Evolutionary conservation across 2,888 invertebrate species (phyloP).

Genomic region (Antheraea assamensis): DNA sequence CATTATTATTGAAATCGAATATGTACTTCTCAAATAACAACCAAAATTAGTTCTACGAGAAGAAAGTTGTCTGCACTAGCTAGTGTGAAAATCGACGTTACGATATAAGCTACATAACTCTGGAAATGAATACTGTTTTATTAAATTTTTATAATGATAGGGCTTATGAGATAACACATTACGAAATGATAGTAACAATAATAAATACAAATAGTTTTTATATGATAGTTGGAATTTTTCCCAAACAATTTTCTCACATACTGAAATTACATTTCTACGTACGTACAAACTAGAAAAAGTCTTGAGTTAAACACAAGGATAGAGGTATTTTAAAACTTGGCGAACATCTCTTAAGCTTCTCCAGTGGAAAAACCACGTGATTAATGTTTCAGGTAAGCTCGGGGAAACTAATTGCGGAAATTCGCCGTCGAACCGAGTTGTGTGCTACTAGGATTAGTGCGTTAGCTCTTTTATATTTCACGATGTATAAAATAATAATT

Average conservation of each 20-base stretch:
- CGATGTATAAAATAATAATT: neutral
- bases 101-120: neutral
- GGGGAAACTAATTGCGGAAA: constrained; percentile 45
- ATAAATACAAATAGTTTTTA: neutral
- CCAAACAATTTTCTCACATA: neutral
- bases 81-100: neutral
- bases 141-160: no score
- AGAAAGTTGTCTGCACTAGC: no score
- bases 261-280: neutral
- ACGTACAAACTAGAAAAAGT: neutral
- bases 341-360: constrained; percentile 5
- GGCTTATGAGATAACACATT: neutral
- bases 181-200: neutral
- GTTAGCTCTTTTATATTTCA: neutral
- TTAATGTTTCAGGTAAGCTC: constrained; percentile 45
- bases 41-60: no score
- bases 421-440: constrained; percentile 33
- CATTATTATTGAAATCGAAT: no score
- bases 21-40: no score
- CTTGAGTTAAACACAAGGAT: neutral
- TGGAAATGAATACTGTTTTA: no score
- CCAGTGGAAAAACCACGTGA: constrained; percentile 38
- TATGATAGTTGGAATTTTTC: neutral
- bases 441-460: constrained; percentile 18
- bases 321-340: constrained; percentile 6